Base-by-base conservation (phyloP, 2,888 invertebrate genomes). In the Drosophila prostipennis region DNA sequence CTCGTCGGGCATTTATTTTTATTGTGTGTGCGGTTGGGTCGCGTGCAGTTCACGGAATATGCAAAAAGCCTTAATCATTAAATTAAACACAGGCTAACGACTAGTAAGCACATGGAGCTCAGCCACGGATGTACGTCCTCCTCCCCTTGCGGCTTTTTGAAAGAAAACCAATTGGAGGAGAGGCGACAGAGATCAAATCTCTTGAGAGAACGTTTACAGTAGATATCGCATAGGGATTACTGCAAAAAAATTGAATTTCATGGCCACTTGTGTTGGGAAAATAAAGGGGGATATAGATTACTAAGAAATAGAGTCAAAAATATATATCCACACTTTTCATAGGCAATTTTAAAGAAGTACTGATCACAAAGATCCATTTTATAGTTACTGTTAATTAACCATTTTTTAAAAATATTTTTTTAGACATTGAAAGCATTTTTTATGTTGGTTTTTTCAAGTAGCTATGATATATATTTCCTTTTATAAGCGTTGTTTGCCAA, bases 11-110 rank as follows among this genome's bases (percentile, higher is more conserved):
- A 34, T 48, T 48, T 48, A 14, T 34, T 36, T 36, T 55, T 34
- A 45, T 58, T 56, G 55, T 65, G 32, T 63, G 45, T 77, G 58
- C 74, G 52, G 53, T 49, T 42, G 46, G 75, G 63, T 60, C 45
- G 72, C 63, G 68, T 67, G 74, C 63, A 53, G 57, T 53, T 48
- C 51, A 52, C 46, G 49, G 46, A 43, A 52, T 65, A 52, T 58
- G 53, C 52, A 52, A 59, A 73, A 43, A 51, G 56, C 45, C 56
- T 46, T 45, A 59, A 70, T 70, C 58, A 71, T 72, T 70, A 60
- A 72, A 72, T 72, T 70, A 72, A 70, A 72, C 70, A 60, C 69
- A 68, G 64, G 45, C 69, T 54, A 65, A 65, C 43, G 55, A 69
- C 55, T 37, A 45, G 43, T 54, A 65, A 65, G 64, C 69, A 65